Conservation (phyloP, 2,888 invertebrate species). For the Leuctra nigra region DNA sequence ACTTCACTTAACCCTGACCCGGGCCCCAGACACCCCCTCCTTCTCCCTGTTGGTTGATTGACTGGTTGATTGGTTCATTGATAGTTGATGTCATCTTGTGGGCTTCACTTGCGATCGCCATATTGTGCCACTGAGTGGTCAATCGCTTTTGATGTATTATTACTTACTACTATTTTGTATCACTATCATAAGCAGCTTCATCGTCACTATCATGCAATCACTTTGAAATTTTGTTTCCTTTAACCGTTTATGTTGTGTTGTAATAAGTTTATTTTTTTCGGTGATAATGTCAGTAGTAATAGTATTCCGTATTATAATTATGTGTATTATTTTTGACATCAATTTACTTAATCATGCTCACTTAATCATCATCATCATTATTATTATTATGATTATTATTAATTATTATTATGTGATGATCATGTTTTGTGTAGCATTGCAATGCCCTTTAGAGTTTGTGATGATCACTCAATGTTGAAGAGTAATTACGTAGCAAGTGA, state of each 20-base stretch:
- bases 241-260: no score
- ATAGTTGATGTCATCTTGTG: slow-evolving; percentile 26
- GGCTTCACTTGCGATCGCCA: slow-evolving; percentile 28
- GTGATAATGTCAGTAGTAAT: no score
- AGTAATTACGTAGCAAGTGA: no score
- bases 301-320: slow-evolving; percentile 1
- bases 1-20: slow-evolving; percentile 1
- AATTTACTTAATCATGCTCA: neutral
- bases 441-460: no score
- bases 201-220: no score
- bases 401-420: neutral
- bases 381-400: no score
- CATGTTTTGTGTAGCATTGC: neutral
- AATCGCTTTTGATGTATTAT: slow-evolving; percentile 30
- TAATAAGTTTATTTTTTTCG: no score
- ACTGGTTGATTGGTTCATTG: neutral
- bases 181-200: no score
- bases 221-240: no score
- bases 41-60: neutral
- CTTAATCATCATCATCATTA: no score
- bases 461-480: no score
- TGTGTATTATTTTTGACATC: neutral
- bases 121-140: slow-evolving; percentile 25
- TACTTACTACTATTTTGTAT: no score
- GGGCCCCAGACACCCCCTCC: neutral